These are phyloP conservation scores for Saccostrea echinata DNA, from an alignment of 1,140 invertebrate species.

Conservation along the genomic window DNA sequence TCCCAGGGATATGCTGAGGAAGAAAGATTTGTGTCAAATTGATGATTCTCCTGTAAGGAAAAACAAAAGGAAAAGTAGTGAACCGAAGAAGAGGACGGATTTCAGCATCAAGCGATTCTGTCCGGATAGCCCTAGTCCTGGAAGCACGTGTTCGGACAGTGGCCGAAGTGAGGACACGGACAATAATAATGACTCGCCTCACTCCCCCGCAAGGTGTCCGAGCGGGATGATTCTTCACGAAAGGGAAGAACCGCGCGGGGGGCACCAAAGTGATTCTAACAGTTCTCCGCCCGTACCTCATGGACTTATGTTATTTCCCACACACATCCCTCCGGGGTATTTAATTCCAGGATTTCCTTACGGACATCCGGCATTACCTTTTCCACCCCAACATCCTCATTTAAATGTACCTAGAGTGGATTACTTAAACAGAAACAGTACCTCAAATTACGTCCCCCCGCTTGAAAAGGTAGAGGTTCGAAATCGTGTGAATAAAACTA, in stretches of 20 bases:
- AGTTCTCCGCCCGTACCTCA: constrained; percentile 54
- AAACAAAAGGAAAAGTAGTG: constrained; percentile 87
- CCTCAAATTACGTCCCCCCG: not conserved
- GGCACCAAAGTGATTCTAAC: constrained; percentile 49
- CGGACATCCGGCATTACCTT: constrained; percentile 53
- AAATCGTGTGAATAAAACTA: constrained; percentile 27
- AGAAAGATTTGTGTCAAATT: constrained; percentile 45
- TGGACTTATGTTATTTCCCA: constrained; percentile 57
- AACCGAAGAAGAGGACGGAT: constrained; percentile 83
- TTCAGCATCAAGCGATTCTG: constrained; percentile 76
- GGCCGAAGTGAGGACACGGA: constrained; percentile 70
- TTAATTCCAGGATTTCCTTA: constrained; percentile 54
- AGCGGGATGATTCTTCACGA: constrained; percentile 42
- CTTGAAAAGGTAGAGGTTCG: not conserved
- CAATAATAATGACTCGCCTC: constrained; percentile 51
- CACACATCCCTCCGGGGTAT: constrained; percentile 58
- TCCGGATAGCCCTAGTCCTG: constrained; percentile 76
- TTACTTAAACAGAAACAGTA: constrained; percentile 53
- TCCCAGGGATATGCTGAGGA: constrained; percentile 44
- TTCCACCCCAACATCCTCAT: constrained; percentile 26
- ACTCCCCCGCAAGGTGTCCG: constrained; percentile 48
- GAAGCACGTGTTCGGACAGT: constrained; percentile 72
- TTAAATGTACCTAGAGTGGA: constrained; percentile 46
- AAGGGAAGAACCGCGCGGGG: constrained; percentile 38
- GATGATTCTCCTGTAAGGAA: constrained; percentile 71